Evolutionary conservation across 2,797 vertebrate species (phyloP).

Genomic region (Hemibagrus guttatus): DNA sequence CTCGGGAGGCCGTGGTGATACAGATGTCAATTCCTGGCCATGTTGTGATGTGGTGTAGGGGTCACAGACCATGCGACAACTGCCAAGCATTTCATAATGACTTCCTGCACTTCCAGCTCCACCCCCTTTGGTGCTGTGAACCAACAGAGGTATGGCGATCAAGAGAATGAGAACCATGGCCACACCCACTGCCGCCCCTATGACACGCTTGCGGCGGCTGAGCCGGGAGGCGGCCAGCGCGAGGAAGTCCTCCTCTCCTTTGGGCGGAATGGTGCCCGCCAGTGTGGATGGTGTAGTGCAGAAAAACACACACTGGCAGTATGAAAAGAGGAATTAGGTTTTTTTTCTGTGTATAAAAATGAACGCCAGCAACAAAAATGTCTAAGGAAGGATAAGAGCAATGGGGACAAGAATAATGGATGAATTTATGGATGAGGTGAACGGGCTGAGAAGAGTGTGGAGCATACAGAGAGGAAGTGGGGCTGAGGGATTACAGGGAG

Average conservation of each 20-base stretch:
- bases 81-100: slow-evolving; percentile 92
- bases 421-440: slow-evolving; percentile 59
- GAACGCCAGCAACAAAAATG: slow-evolving; percentile 45
- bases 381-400: slow-evolving; percentile 45
- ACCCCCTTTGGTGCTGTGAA: slow-evolving; percentile 88
- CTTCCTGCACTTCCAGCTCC: slow-evolving; percentile 81
- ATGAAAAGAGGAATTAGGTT: slow-evolving; percentile 40
- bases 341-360: slow-evolving; percentile 25
- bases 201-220: slow-evolving; percentile 90
- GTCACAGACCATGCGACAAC: slow-evolving; percentile 87
- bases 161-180: slow-evolving; percentile 95
- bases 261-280: slow-evolving; percentile 88
- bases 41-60: slow-evolving; percentile 76
- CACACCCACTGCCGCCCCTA: slow-evolving; percentile 91
- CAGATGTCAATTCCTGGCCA: slow-evolving; percentile 68
- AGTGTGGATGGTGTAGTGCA: slow-evolving; percentile 68
- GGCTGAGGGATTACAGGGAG: slow-evolving; percentile 35
- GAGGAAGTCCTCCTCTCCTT: slow-evolving; percentile 94
- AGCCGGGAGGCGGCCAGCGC: slow-evolving; percentile 93
- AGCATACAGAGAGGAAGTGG: slow-evolving; percentile 56
- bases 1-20: slow-evolving; percentile 79
- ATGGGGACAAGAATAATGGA: slow-evolving; percentile 39
- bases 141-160: slow-evolving; percentile 94
- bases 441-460: slow-evolving; percentile 59
- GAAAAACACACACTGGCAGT: slow-evolving; percentile 61